These are phyloP conservation scores for Pollenia griseotomentosa DNA, from an alignment of 2,888 invertebrate species.

Conservation along the genomic window DNA sequence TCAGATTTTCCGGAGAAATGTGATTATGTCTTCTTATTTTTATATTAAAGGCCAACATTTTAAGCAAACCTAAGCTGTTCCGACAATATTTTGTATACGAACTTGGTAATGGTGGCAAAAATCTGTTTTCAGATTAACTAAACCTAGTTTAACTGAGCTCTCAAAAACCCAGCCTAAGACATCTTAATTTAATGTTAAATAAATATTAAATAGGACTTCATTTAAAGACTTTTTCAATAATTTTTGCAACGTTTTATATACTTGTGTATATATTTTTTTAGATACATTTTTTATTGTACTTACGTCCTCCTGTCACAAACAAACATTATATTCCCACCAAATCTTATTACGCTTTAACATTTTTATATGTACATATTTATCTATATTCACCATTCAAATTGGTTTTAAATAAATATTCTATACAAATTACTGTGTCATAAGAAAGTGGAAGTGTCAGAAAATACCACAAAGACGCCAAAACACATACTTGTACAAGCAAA, in stretches of 20 bases:
- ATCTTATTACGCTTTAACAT: conserved; percentile 25
- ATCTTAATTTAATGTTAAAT: no score
- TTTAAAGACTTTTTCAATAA: no score
- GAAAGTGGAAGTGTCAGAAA: conserved; percentile 60
- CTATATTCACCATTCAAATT: conserved; percentile 29
- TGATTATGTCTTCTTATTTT: no score
- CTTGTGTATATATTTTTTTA: background rate
- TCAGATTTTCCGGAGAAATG: no score
- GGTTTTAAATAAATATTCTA: conserved; percentile 30
- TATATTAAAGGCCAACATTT: no score
- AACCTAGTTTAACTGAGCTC: no score
- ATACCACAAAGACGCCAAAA: background rate
- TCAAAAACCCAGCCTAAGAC: no score
- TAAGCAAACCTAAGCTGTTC: no score
- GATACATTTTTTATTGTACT: background rate
- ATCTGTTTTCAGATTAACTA: no score
- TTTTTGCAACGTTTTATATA: conserved; percentile 15
- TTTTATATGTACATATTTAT: conserved; percentile 16
- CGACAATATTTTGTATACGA: no score
- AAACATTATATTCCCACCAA: conserved; percentile 7
- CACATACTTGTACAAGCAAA: conserved; percentile 16
- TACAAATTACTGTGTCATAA: conserved; percentile 57
- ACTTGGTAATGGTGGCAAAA: no score
- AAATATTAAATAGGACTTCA: no score
- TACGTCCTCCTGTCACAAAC: background rate